Evolutionary conservation across 2,797 vertebrate species (phyloP).

Genomic region (Corythornis leucogaster): DNA sequence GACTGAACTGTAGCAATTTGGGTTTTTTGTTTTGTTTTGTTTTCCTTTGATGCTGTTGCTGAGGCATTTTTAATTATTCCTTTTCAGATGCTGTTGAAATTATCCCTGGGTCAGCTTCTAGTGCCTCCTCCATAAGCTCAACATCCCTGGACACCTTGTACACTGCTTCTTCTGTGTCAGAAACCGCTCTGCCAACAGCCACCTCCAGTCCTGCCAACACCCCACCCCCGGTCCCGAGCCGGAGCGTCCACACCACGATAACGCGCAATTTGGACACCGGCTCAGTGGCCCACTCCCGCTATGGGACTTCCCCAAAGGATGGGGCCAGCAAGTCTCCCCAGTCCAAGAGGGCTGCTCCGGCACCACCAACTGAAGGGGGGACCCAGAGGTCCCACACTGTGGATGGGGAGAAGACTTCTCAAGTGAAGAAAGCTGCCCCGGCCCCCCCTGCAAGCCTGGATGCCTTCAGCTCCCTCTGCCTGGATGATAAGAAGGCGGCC

Average conservation of each 20-base stretch:
- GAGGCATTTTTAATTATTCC: slow-evolving; percentile 63
- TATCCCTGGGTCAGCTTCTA: slow-evolving; percentile 76
- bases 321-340: slow-evolving; percentile 64
- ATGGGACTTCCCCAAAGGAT: slow-evolving; percentile 76
- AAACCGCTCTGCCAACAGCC: slow-evolving; percentile 78
- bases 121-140: slow-evolving; percentile 87
- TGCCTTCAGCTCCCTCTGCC: slow-evolving; percentile 70
- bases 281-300: slow-evolving; percentile 42
- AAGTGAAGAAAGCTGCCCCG: slow-evolving; percentile 35
- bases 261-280: slow-evolving; percentile 63
- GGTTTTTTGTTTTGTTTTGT: background rate
- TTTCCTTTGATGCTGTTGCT: slow-evolving; percentile 62
- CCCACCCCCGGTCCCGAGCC: slow-evolving; percentile 91
- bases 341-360: slow-evolving; percentile 50
- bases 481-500: slow-evolving; percentile 63
- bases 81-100: slow-evolving; percentile 66
- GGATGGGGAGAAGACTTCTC: slow-evolving; percentile 54
- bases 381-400: slow-evolving; percentile 18
- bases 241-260: slow-evolving; percentile 79
- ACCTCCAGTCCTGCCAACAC: slow-evolving; percentile 87
- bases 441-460: slow-evolving; percentile 66
- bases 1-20: background rate
- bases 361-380: slow-evolving; percentile 30
- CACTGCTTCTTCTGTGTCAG: slow-evolving; percentile 85
- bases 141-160: slow-evolving; percentile 89